These are phyloP conservation scores for Orycteropus afer DNA, from an alignment of 2,113 vertebrate genomes.

Conservation along the genomic window DNA sequence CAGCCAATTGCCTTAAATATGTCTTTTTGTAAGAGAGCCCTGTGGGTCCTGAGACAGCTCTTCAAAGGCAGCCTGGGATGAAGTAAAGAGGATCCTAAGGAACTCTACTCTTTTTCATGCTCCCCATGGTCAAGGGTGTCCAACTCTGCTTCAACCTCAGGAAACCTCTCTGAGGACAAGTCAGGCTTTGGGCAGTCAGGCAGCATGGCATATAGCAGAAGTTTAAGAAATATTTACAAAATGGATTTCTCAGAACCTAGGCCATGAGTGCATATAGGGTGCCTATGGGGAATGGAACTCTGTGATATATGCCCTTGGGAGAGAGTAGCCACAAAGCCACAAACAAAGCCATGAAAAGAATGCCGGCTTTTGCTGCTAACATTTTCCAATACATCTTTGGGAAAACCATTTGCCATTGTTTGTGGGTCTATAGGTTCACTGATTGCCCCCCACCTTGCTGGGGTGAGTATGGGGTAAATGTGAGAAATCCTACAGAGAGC, in stretches of 20 bases:
- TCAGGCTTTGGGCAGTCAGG: not conserved
- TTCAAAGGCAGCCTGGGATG: not conserved
- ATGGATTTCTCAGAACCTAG: not conserved
- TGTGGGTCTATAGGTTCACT: not conserved
- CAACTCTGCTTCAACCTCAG: not conserved
- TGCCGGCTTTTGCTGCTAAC: not conserved
- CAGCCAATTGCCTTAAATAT: not conserved
- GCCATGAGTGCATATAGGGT: too few relatives aligned
- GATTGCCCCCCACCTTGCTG: not conserved
- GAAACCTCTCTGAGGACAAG: too few relatives aligned
- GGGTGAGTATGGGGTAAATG: not conserved
- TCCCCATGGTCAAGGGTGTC: not conserved
- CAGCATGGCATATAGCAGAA: not conserved
- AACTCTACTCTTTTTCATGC: not conserved
- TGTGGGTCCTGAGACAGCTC: not conserved
- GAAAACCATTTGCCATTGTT: not conserved
- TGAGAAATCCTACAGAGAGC: not conserved
- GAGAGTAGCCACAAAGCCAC: not conserved
- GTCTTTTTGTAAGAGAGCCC: not conserved
- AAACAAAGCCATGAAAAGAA: not conserved
- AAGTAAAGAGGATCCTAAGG: not conserved
- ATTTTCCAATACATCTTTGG: not conserved
- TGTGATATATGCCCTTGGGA: not conserved
- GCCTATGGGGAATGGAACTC: accelerated
- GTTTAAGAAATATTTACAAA: not conserved